These are phyloP conservation scores for Rana temporaria DNA, from an alignment of 2,113 vertebrate genomes.

Conservation along the genomic window DNA sequence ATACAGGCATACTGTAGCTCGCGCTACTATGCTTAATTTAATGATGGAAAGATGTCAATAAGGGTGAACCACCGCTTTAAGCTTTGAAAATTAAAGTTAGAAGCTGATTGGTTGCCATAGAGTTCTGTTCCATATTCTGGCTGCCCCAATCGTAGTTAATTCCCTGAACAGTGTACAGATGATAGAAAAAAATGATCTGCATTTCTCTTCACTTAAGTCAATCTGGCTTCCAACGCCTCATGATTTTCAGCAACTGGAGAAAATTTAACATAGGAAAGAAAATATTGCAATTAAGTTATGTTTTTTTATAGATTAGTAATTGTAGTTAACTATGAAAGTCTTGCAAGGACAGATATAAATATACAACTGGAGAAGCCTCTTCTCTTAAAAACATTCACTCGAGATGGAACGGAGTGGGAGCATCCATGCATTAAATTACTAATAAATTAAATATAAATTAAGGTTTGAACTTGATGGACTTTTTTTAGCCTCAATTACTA, in stretches of 20 bases:
- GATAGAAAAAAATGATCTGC: constrained; percentile 1
- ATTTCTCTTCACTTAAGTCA: neutral
- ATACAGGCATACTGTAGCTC: too few species aligned
- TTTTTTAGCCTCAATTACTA: constrained; percentile 14
- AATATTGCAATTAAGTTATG: neutral
- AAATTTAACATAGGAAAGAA: neutral
- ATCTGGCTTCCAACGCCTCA: neutral
- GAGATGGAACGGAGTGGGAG: constrained; percentile 9
- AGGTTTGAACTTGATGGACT: constrained; percentile 4
- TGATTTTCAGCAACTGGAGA: constrained; percentile 11
- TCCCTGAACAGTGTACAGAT: neutral
- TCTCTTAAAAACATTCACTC: constrained; percentile 11
- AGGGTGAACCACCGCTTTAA: too few species aligned
- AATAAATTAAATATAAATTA: constrained; percentile 36
- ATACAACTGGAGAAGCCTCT: neutral
- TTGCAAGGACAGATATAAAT: constrained; percentile 34
- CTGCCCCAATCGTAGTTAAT: too few species aligned
- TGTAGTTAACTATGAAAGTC: neutral
- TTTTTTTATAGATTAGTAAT: neutral
- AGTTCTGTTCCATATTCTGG: too few species aligned
- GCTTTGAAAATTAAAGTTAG: too few species aligned
- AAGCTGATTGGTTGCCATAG: too few species aligned
- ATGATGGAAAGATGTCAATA: too few species aligned
- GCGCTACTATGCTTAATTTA: too few species aligned
- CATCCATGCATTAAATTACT: constrained; percentile 37